These are phyloP conservation scores for Leucophenga maculata DNA, from an alignment of 2,888 invertebrate genomes.

Conservation along the genomic window DNA sequence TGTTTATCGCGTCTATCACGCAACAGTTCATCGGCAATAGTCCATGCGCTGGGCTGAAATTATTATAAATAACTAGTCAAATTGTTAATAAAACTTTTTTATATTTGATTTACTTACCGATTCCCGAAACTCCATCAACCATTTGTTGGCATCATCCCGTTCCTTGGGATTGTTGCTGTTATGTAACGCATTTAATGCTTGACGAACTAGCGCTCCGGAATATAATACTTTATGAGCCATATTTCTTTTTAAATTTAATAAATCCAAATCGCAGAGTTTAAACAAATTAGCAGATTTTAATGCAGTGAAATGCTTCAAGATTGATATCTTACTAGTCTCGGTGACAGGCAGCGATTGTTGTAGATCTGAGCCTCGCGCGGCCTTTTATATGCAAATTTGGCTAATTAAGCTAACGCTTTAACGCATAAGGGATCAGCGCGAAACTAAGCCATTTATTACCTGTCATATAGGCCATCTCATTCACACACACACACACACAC, in stretches of 20 bases:
- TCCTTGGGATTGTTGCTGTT: constrained; percentile 87
- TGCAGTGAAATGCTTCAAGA: too few relatives aligned
- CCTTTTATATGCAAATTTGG: too few relatives aligned
- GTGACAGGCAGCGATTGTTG: too few relatives aligned
- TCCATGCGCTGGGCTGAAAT: constrained; percentile 95
- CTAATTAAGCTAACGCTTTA: too few relatives aligned
- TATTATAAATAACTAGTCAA: constrained; percentile 43
- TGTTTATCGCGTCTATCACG: constrained; percentile 90
- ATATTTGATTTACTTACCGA: constrained; percentile 86
- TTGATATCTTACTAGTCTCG: too few relatives aligned
- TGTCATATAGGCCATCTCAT: too few relatives aligned
- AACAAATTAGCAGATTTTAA: too few relatives aligned
- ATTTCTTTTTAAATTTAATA: constrained; percentile 27
- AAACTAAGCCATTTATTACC: too few relatives aligned
- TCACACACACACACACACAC: too few relatives aligned
- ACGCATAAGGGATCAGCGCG: too few relatives aligned
- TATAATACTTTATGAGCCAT: constrained; percentile 72
- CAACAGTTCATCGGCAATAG: constrained; percentile 93
- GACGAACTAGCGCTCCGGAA: constrained; percentile 81
- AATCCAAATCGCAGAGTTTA: too few relatives aligned
- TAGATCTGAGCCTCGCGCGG: too few relatives aligned
- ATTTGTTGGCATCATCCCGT: constrained; percentile 93
- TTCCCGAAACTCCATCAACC: constrained; percentile 95
- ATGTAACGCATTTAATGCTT: constrained; percentile 87
- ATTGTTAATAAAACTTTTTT: background rate